Conservation (phyloP, 2,797 vertebrate species). For the Trematomus bernacchii region DNA sequence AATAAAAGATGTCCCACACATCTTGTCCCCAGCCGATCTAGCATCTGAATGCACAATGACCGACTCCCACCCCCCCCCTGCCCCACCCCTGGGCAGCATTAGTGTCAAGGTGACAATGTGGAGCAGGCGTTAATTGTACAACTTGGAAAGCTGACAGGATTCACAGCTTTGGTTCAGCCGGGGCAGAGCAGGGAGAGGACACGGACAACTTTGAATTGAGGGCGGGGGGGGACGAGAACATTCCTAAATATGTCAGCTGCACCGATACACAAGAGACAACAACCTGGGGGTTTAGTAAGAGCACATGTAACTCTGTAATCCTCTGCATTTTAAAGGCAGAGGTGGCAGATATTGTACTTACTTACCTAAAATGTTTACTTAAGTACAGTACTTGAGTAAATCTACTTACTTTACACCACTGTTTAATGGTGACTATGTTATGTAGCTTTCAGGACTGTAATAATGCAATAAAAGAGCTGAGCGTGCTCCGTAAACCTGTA, state of each 20-base stretch:
- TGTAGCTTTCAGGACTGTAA: conserved; percentile 23
- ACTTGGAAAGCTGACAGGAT: conserved; percentile 72
- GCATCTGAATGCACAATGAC: conserved; percentile 66
- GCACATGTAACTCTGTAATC: conserved; percentile 27
- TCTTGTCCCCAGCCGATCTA: conserved; percentile 77
- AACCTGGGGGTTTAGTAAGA: background rate
- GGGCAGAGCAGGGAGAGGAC: conserved; percentile 71
- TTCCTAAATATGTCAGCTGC: conserved; percentile 10
- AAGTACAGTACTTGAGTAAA: too few relatives aligned
- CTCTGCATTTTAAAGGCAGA: conserved; percentile 7
- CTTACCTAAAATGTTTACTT: too few relatives aligned
- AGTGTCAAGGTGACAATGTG: conserved; percentile 41
- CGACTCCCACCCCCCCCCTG: conserved; percentile 10
- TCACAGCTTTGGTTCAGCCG: conserved; percentile 86
- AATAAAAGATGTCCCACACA: conserved; percentile 1
- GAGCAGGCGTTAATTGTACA: conserved; percentile 51
- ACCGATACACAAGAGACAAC: conserved; percentile 1
- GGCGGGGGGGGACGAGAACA: too few relatives aligned
- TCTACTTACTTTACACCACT: too few relatives aligned
- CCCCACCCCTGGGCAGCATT: conserved; percentile 69
- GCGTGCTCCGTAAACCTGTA: conserved; percentile 18
- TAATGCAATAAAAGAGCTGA: conserved; percentile 38
- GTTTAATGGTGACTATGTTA: background rate
- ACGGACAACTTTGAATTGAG: conserved; percentile 40
- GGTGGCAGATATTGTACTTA: too few relatives aligned